Evolutionary conservation across 2,888 invertebrate species (phyloP).

Genomic region (Pristionchus maxplancki): DNA sequence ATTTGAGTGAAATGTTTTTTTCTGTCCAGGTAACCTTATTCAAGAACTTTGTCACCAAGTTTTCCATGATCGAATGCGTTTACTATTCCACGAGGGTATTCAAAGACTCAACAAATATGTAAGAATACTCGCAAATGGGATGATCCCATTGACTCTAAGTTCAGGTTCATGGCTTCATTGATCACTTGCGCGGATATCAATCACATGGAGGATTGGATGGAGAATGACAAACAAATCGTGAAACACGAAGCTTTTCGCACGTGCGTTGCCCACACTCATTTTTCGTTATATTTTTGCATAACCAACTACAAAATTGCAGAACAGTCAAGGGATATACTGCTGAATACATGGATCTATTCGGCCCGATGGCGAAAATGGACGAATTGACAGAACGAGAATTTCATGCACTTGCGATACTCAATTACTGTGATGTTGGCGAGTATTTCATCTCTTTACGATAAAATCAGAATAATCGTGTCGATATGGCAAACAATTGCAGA

Average conservation of each 20-base stretch:
- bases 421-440: neutral
- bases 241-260: neutral
- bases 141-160: neutral
- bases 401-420: neutral
- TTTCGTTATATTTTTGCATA: neutral
- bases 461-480: no score
- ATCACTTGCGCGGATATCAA: neutral
- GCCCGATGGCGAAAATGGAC: neutral
- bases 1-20: neutral
- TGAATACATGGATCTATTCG: neutral
- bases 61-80: neutral
- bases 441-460: no score
- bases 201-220: neutral
- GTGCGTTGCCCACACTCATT: neutral
- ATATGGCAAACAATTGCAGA: no score
- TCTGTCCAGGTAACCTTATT: neutral
- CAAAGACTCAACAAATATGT: neutral
- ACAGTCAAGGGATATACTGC: neutral
- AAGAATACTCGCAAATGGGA: neutral
- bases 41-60: neutral
- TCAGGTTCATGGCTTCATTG: constrained; percentile 8
- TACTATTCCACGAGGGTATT: neutral
- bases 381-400: neutral
- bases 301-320: neutral
- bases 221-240: neutral